These are phyloP conservation scores for Apteryx owenii DNA, from an alignment of 2,113 vertebrate species.

Conservation along the genomic window DNA sequence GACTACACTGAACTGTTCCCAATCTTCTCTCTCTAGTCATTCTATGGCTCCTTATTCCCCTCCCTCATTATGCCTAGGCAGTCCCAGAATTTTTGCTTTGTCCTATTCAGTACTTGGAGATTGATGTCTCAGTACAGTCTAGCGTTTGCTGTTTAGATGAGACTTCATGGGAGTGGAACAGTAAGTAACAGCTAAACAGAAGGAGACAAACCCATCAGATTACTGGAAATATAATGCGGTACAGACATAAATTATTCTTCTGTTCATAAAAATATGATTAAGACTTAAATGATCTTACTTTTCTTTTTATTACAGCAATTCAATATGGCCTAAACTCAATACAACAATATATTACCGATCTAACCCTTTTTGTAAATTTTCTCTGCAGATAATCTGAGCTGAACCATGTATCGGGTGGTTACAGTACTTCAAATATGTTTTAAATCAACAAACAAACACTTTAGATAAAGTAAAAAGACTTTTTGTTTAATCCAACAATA, in stretches of 20 bases:
- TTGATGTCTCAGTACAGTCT: not conserved
- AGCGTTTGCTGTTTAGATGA: not conserved
- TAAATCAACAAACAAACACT: not conserved
- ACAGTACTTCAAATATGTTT: not conserved
- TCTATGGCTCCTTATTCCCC: not conserved
- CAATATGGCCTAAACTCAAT: not conserved
- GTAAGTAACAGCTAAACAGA: not conserved
- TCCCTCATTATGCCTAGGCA: rapidly evolving
- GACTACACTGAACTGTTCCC: not conserved
- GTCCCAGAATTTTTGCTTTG: not conserved
- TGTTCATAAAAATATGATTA: not conserved
- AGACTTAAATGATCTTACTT: not conserved
- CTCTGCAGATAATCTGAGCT: not conserved
- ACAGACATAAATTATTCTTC: rapidly evolving
- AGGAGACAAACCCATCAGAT: not conserved
- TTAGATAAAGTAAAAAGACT: not conserved
- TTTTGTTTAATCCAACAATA: not conserved
- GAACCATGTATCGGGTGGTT: not conserved
- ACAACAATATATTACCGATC: rapidly evolving
- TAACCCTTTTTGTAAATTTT: not conserved
- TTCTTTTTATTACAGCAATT: not conserved
- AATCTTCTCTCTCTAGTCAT: not conserved
- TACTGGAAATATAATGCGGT: not conserved
- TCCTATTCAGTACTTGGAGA: not conserved
- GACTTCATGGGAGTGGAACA: not conserved